Evolutionary conservation across 2,888 invertebrate genomes (phyloP).

Genomic region (Trachelus stipa): DNA sequence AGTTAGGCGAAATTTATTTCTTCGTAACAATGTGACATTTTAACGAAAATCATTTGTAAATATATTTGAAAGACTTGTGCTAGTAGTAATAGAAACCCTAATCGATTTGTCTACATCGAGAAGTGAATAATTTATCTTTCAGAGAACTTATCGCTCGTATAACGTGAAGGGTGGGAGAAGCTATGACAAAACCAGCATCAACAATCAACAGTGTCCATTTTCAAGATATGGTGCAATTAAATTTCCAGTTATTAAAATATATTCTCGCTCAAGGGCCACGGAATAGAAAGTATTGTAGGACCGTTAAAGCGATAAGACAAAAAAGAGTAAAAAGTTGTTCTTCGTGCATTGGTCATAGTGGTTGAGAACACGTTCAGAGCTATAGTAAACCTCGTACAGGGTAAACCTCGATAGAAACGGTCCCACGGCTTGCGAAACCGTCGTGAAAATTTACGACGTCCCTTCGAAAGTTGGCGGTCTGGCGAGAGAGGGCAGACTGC

Average conservation of each 20-base stretch:
- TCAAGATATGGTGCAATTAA: background rate
- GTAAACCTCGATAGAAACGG: conserved; percentile 2
- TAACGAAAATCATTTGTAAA: background rate
- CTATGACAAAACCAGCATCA: background rate
- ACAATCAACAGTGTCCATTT: background rate
- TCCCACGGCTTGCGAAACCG: background rate
- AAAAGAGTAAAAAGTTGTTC: background rate
- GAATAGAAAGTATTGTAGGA: background rate
- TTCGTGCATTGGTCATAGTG: background rate
- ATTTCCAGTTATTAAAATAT: background rate
- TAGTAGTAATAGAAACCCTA: background rate
- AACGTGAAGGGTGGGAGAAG: background rate
- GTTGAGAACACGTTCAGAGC: background rate
- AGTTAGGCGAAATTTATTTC: background rate
- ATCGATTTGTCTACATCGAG: background rate
- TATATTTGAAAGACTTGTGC: background rate
- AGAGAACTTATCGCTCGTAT: background rate
- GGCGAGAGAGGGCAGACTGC: background rate
- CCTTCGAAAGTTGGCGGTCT: background rate
- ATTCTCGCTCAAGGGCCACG: background rate
- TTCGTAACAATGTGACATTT: background rate
- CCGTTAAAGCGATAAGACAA: background rate
- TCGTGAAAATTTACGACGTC: conserved; percentile 10
- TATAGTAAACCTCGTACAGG: conserved; percentile 1
- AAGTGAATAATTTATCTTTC: background rate